Base-by-base conservation (phyloP, 2,113 vertebrate species). In the Sylvietta virens region DNA sequence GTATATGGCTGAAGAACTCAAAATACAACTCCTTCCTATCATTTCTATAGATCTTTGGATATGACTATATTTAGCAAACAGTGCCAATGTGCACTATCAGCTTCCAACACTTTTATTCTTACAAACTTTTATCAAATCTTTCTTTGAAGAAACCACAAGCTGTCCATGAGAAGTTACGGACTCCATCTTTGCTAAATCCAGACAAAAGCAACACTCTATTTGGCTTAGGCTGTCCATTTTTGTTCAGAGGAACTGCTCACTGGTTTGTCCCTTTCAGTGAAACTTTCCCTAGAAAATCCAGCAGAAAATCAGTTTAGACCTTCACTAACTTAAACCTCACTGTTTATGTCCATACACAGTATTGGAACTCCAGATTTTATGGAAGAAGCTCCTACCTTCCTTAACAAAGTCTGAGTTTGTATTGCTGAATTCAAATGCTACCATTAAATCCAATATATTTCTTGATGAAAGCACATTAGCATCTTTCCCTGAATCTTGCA, bases 401-500 rank as follows among this genome's bases (percentile, higher is more conserved):
- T 67, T 50, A 74, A 60, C 50, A 76, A 86, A 94, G 26, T 66
- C 81, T 85, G 85, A 88, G 53, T 85, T 94, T 66, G 61, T 94
- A 97, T 97, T 98, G 96, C 90, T 96, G 90, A 96, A 93, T 86
- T 92, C 81, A 92, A 65, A 95, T 28, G 93, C 93, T 97, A 95
- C 91, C 48, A 95, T 95, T 96, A 95, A 97, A 98, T 97, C 86
- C 50, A 91, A 88, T 80, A 64, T 26, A 84, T 80, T 88, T 84
- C 78, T 93, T 81, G 64, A 82, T 66, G 57, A 94, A 72, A 69
- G 53, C 96, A 81, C 90, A 92, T 54, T 77, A 97, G 81, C 24
- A 80, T 96, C 92, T 90, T 96, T 97, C 96, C 97, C 96, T 96
- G 97, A 98, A 97, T 95, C 95, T 31, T 94, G 87, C 84, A 95